Evolutionary conservation across 2,888 invertebrate genomes (phyloP), one percentile per base, ranked within the genome.

Genomic region (Poecilobothrus nobilitatus): DNA sequence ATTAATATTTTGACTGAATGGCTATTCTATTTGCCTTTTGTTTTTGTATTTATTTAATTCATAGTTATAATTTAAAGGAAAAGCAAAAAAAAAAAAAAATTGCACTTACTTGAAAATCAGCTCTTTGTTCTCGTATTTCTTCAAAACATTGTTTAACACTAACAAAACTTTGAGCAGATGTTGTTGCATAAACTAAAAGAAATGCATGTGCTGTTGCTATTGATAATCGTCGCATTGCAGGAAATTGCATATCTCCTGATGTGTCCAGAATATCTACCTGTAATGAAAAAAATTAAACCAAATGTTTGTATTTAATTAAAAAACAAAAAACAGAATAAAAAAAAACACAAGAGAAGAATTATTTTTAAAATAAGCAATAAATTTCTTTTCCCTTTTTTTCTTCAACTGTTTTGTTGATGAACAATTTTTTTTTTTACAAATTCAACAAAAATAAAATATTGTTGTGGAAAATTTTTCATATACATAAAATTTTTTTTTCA

Each of bases 161-260:
- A 72, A 86, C 87, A 78, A 92, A 91, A 69, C 90, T 91, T 67
- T 88, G 85, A 70, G 86, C 85, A 67, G 91, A 89, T 67, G 91
- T 91, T 65, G 91, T 87, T 67, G 91, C 89, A 80, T 94, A 95
- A 22, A 95, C 94, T 70, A 95, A 84, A 68, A 95, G 86, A 79
- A 95, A 94, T 68, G 94, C 94, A 80, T 93, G 91, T 61, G 94
- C 94, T 3, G 91, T 93, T 62, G 92, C 90, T 76, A 95, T 92
- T 76, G 91, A 91, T 72, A 95, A 84, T 68, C 92, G 85, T 72
- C 94, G 84, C 94, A 95, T 95, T 69, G 94, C 94, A 10, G 95
- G 94, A 81, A 94, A 95, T 79, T 92, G 91, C 81, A 92, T 88
- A 79, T 93, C 92, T 27, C 94, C 93, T 73, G 89, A 89, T 37